Evolutionary conservation across 2,113 vertebrate species (phyloP).

Genomic region (Tichodroma muraria): DNA sequence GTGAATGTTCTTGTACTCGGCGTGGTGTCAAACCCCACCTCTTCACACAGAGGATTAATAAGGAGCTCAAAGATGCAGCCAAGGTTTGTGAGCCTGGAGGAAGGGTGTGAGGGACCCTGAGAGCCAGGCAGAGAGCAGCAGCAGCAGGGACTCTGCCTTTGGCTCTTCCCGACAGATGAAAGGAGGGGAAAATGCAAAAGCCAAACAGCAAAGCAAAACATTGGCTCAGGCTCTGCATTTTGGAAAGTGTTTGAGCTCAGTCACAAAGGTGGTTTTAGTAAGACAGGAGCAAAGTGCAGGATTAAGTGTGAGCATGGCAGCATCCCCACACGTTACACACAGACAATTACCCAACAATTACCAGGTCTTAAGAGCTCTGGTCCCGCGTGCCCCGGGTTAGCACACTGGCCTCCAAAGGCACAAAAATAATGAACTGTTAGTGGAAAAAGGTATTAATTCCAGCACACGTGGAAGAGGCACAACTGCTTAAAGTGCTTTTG

Average conservation of each 20-base stretch:
- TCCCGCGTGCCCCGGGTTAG: neutral
- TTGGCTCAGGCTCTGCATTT: neutral
- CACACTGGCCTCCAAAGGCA: neutral
- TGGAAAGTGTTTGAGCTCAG: neutral
- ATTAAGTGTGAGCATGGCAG: neutral
- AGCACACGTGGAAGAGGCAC: neutral
- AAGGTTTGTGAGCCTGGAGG: neutral
- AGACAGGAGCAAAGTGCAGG: neutral
- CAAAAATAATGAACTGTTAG: slow-evolving; percentile 11
- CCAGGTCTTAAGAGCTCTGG: neutral
- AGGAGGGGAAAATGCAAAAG: neutral
- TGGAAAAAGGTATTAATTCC: slow-evolving; percentile 28
- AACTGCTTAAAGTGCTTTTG: slow-evolving; percentile 16
- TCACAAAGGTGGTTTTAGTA: neutral
- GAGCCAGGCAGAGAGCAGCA: neutral
- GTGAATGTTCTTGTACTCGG: slow-evolving; percentile 5
- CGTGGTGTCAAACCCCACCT: neutral
- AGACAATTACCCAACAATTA: slow-evolving; percentile 26
- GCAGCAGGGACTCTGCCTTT: neutral
- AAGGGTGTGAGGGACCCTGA: neutral
- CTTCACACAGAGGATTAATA: neutral
- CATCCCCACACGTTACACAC: neutral
- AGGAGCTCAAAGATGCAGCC: neutral
- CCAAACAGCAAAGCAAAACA: neutral
- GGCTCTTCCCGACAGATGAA: neutral